Percentiles rank a stretch among this genome's conserved stretches.
These are phyloP conservation scores for Polypterus bichir DNA, from an alignment of 2,113 vertebrate species.

Conservation along the genomic window DNA sequence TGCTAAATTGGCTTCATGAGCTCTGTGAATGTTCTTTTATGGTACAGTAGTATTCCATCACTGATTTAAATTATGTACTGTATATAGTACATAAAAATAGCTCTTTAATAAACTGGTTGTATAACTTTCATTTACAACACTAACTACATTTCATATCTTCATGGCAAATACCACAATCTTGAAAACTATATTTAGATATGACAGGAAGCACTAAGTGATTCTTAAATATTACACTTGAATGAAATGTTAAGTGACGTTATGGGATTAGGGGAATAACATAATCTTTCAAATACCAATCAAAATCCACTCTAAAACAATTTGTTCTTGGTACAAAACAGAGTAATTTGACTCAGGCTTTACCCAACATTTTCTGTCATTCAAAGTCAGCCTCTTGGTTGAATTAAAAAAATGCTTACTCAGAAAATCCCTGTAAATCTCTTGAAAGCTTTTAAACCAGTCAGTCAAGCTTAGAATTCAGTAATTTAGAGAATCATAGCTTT, in stretches of 20 bases:
- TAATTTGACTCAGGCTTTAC: constrained; percentile 34
- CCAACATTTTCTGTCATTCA: constrained; percentile 49
- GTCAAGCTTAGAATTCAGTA: constrained; percentile 49
- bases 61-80: no score
- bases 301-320: constrained; percentile 6
- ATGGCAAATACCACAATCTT: background rate
- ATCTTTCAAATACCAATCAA: background rate
- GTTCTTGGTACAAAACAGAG: background rate
- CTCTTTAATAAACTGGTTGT: no score
- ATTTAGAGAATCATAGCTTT: constrained; percentile 49
- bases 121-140: no score
- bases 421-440: constrained; percentile 57
- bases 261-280: constrained; percentile 18
- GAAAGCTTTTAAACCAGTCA: constrained; percentile 60
- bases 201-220: background rate
- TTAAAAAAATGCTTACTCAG: constrained; percentile 37
- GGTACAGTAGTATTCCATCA: no score
- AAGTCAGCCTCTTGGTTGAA: constrained; percentile 50
- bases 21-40: no score
- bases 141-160: no score
- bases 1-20: no score
- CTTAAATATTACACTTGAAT: constrained; percentile 13
- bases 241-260: constrained; percentile 39
- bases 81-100: no score
- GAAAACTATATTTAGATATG: constrained; percentile 3